Evolutionary conservation across 2,113 vertebrate genomes (phyloP).

Genomic region (Chamaea fasciata): DNA sequence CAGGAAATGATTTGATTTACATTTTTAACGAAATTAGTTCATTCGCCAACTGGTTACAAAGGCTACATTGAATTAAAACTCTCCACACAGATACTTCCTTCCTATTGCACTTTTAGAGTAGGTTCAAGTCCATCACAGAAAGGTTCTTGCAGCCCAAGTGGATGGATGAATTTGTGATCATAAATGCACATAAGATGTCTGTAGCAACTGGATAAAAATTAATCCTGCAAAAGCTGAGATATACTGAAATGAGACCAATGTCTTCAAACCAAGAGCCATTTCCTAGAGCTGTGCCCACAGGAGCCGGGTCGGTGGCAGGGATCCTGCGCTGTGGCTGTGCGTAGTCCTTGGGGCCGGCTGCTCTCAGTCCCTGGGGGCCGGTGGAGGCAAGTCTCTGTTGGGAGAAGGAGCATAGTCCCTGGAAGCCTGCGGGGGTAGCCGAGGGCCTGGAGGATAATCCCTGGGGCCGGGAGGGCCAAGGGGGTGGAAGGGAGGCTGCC

Average conservation of each 20-base stretch:
- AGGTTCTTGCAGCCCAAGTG: conserved; percentile 54
- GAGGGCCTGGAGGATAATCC: conserved; percentile 70
- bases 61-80: conserved; percentile 72
- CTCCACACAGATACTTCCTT: conserved; percentile 70
- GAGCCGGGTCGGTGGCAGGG: neutral
- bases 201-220: conserved; percentile 57
- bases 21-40: conserved; percentile 76
- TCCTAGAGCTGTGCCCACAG: neutral
- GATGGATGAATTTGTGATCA: conserved; percentile 62
- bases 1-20: conserved; percentile 86
- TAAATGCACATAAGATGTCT: conserved; percentile 62
- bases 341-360: conserved; percentile 27
- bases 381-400: conserved; percentile 70
- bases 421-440: conserved; percentile 51
- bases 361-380: conserved; percentile 46
- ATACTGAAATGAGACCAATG: conserved; percentile 47
- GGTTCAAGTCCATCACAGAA: conserved; percentile 56
- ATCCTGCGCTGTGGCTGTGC: conserved; percentile 56
- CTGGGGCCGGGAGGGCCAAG: conserved; percentile 50
- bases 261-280: conserved; percentile 9
- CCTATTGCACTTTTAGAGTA: conserved; percentile 77
- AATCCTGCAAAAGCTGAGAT: conserved; percentile 46
- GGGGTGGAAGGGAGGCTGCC: conserved; percentile 61
- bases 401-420: conserved; percentile 62
- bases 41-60: conserved; percentile 68